Conservation (phyloP, 2,888 invertebrate genomes). For the Anorthoa munda region DNA sequence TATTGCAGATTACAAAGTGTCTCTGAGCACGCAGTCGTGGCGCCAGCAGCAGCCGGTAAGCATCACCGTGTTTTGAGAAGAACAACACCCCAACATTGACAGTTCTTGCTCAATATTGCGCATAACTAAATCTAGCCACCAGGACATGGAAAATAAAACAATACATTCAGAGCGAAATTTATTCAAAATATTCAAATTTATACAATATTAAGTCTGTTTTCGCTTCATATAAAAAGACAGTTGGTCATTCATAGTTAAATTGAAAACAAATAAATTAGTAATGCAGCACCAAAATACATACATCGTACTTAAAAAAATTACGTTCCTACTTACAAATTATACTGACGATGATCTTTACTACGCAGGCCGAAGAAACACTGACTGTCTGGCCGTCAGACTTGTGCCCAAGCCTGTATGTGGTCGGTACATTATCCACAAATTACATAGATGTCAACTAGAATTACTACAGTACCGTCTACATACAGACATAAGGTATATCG, state of each 20-base stretch:
- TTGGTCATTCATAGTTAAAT: slow-evolving; percentile 83
- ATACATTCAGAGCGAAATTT: slow-evolving; percentile 84
- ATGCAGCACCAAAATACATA: slow-evolving; percentile 90
- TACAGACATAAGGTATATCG: slow-evolving; percentile 34
- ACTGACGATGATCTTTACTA: slow-evolving; percentile 64
- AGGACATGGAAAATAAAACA: slow-evolving; percentile 75
- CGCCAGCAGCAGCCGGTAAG: too few relatives aligned
- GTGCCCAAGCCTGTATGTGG: slow-evolving; percentile 19
- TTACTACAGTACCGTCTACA: slow-evolving; percentile 21
- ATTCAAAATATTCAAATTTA: slow-evolving; percentile 88
- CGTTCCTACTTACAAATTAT: slow-evolving; percentile 75
- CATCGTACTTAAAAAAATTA: slow-evolving; percentile 82
- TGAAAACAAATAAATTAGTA: slow-evolving; percentile 89
- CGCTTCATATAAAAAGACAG: slow-evolving; percentile 85
- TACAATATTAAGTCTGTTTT: slow-evolving; percentile 85
- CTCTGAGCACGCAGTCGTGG: too few relatives aligned
- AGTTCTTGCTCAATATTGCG: background rate
- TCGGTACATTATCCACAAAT: slow-evolving; percentile 1
- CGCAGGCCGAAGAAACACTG: slow-evolving; percentile 42
- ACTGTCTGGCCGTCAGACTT: slow-evolving; percentile 36
- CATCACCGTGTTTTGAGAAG: too few relatives aligned
- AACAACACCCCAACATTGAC: too few relatives aligned
- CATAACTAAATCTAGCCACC: too few relatives aligned
- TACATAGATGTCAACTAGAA: slow-evolving; percentile 4
- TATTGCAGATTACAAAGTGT: background rate